Percentiles rank a stretch among this genome's conserved stretches.
Evolutionary conservation across 2,888 invertebrate species (phyloP).

Genomic region (Peribatodes rhomboidaria): DNA sequence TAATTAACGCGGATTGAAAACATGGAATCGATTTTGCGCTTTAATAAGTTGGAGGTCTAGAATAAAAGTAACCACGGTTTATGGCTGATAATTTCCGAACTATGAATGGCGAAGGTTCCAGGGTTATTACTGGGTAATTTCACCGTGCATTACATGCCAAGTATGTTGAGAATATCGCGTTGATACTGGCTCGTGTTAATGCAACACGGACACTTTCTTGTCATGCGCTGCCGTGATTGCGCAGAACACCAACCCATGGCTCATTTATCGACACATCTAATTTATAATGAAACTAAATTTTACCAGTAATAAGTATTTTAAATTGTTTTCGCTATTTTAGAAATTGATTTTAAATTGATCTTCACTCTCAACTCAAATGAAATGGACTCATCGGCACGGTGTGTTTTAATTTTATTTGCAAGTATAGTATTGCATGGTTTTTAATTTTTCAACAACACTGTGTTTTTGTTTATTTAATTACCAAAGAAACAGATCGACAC

Average conservation of each 20-base stretch:
- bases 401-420: background rate
- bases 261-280: slow-evolving; percentile 50
- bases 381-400: too few relatives aligned
- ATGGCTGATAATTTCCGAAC: slow-evolving; percentile 85
- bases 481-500: too few relatives aligned
- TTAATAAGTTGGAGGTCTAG: slow-evolving; percentile 70
- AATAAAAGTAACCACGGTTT: slow-evolving; percentile 79
- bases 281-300: slow-evolving; percentile 51
- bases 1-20: slow-evolving; percentile 55
- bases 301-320: slow-evolving; percentile 29
- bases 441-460: too few relatives aligned
- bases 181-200: slow-evolving; percentile 75
- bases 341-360: slow-evolving; percentile 11
- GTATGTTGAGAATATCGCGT: slow-evolving; percentile 72
- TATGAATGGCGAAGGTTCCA: slow-evolving; percentile 80
- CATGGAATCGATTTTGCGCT: slow-evolving; percentile 33
- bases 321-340: slow-evolving; percentile 17
- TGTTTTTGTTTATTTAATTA: too few relatives aligned
- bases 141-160: slow-evolving; percentile 72
- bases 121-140: slow-evolving; percentile 82
- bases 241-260: slow-evolving; percentile 52
- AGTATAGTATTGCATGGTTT: background rate
- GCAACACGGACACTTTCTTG: slow-evolving; percentile 78
- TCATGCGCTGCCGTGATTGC: slow-evolving; percentile 69
- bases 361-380: background rate